Percentiles rank a stretch among this genome's conserved stretches.
These are phyloP conservation scores for Crotalus viridis DNA, from an alignment of 2,113 vertebrate species.

Conservation along the genomic window DNA sequence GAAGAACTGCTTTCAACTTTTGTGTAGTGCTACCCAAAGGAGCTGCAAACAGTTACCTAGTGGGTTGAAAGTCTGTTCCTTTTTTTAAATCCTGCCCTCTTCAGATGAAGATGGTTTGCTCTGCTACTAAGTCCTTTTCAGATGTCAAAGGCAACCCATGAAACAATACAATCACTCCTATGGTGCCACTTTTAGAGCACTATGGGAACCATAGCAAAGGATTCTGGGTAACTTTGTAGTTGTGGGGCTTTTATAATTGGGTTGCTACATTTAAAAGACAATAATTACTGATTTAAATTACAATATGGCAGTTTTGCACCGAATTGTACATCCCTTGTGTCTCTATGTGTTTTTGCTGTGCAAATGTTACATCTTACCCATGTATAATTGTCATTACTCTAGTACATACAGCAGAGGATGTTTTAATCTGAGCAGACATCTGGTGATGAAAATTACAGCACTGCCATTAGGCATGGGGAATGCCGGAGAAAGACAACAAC, in stretches of 20 bases:
- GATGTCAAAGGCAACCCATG: neutral
- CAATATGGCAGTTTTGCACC: slow-evolving; percentile 23
- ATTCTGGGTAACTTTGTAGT: neutral
- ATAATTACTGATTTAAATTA: neutral
- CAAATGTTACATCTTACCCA: slow-evolving; percentile 17
- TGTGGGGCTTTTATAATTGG: neutral
- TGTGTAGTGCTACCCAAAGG: slow-evolving; percentile 4
- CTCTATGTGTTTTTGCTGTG: slow-evolving; percentile 24
- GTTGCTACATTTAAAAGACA: slow-evolving; percentile 9
- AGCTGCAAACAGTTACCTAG: neutral
- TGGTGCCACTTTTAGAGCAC: slow-evolving; percentile 7
- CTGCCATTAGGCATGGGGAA: slow-evolving; percentile 32
- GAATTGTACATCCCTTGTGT: slow-evolving; percentile 20
- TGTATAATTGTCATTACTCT: slow-evolving; percentile 31
- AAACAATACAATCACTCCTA: slow-evolving; percentile 21
- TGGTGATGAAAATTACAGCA: slow-evolving; percentile 3
- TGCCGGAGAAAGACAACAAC: neutral
- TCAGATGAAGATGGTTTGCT: neutral
- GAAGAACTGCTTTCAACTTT: slow-evolving; percentile 15
- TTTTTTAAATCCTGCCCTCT: slow-evolving; percentile 16
- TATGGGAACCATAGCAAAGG: slow-evolving; percentile 19
- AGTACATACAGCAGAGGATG: slow-evolving; percentile 10
- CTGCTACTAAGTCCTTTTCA: slow-evolving; percentile 13
- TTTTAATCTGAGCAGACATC: slow-evolving; percentile 16
- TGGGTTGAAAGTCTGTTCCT: slow-evolving; percentile 28